Percentiles rank a stretch among this genome's conserved stretches.
Conservation (phyloP, 1,140 invertebrate species). For the Sminthurides bifidus region DNA sequence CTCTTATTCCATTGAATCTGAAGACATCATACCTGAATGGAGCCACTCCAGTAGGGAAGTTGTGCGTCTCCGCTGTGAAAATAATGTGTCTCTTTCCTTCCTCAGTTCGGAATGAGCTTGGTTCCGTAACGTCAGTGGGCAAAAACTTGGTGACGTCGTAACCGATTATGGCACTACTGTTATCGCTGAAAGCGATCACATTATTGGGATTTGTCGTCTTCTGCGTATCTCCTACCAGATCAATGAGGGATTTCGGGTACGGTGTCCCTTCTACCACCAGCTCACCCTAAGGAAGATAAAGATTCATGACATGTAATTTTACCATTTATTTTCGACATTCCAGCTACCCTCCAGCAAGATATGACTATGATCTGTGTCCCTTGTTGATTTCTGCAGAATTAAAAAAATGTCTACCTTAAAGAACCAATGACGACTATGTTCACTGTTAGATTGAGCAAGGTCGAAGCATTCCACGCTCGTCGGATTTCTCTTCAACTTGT, state of each 20-base stretch:
- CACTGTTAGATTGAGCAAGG: slow-evolving; percentile 95
- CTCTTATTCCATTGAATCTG: not conserved
- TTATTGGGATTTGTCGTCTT: slow-evolving; percentile 77
- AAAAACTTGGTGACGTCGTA: slow-evolving; percentile 54
- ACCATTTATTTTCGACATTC: not conserved
- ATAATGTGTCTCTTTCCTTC: slow-evolving; percentile 72
- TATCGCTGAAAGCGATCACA: slow-evolving; percentile 94
- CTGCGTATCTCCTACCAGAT: slow-evolving; percentile 88
- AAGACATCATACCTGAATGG: slow-evolving; percentile 51
- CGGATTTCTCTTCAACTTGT: slow-evolving; percentile 78
- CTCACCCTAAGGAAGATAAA: slow-evolving; percentile 56
- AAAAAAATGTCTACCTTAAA: slow-evolving; percentile 47
- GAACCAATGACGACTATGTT: slow-evolving; percentile 87
- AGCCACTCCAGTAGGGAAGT: slow-evolving; percentile 91
- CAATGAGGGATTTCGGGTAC: slow-evolving; percentile 68
- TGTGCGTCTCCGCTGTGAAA: slow-evolving; percentile 97
- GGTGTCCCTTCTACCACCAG: slow-evolving; percentile 72
- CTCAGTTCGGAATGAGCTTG: slow-evolving; percentile 51
- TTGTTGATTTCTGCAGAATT: too few species aligned
- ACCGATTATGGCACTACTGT: slow-evolving; percentile 89
- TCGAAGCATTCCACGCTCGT: slow-evolving; percentile 97
- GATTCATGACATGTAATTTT: too few species aligned
- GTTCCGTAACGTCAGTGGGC: slow-evolving; percentile 46
- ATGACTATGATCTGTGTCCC: too few species aligned
- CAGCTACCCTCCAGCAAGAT: not conserved